Base-by-base conservation (phyloP, 30 jellyfish, hydroid and myxozoan species). In the Phacellophora camtschatica region DNA sequence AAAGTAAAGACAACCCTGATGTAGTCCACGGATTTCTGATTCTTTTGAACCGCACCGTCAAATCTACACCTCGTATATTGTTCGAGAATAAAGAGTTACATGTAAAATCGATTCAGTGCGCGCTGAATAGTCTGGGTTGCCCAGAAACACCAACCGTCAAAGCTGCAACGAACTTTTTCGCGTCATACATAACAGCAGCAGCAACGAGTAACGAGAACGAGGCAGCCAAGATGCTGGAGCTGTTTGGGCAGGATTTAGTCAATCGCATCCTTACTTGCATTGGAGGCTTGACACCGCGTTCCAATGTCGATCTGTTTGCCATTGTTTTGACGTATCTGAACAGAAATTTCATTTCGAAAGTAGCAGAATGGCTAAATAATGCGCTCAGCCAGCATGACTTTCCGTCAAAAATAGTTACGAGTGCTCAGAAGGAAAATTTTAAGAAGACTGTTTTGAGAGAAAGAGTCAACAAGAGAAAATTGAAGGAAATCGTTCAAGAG, bases 91-190 rank as follows among this genome's bases (percentile, higher is more conserved):
- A 41, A 33, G 90, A 83, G 36, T 22, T 68, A 42, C 97, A 90
- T 43, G 16, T 67, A 28, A 80, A 34, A 23, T 46, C 83, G 24
- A 58, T 76, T 28, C 61, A 54, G 29, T 25, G 71, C 65, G 96
- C 95, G 13, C 57, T 91, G 30, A 36, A 63, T 18, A 39, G 82
- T 4, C 82, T 91, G 41, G 36, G 78, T 23, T 79, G 67, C 66
- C 98, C 84, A 41, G 98, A 91, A 59, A 48, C 96, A 0, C 94
- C 96, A 46, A 91, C 98, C 1, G 54, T 91, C 37, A 84, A 85
- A 45, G 82, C 90, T 33, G 59, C 96, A 8, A 39, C 86, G 36
- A 68, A 84, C 54, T 77, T 91, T 25, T 31, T 84, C 35, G 50
- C 66, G 23, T 39, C 95, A 10, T 91, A 77, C 71, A 63, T 79